Conservation (phyloP, 2,888 invertebrate genomes). For the Hetaerina titia region DNA sequence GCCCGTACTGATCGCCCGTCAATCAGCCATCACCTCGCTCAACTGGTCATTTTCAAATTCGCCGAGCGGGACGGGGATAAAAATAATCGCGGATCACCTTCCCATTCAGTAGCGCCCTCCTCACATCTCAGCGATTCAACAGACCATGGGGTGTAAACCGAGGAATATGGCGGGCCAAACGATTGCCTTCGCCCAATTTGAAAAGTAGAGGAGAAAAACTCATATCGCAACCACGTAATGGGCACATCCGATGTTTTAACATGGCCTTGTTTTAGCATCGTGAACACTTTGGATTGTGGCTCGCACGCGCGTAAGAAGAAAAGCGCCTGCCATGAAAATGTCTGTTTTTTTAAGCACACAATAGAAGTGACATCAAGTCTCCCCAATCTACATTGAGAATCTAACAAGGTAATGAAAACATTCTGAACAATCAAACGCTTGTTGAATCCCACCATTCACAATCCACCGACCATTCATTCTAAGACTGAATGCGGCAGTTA, state of each 20-base stretch:
- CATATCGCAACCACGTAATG: background rate
- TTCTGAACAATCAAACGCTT: background rate
- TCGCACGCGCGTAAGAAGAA: background rate
- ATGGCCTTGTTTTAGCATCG: background rate
- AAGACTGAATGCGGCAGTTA: no score
- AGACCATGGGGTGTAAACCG: background rate
- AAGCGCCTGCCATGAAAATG: background rate
- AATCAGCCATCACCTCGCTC: constrained; percentile 18
- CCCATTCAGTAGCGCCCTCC: background rate
- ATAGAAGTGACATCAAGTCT: background rate
- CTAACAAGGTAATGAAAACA: background rate
- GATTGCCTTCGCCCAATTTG: constrained; percentile 1
- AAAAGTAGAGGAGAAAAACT: background rate
- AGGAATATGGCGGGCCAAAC: background rate
- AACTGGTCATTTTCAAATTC: background rate
- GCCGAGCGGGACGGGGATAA: background rate
- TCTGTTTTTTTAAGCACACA: background rate
- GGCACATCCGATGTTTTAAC: background rate
- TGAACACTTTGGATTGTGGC: background rate
- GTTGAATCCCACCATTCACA: background rate
- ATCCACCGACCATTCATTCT: background rate
- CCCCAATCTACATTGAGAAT: background rate
- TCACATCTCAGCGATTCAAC: background rate
- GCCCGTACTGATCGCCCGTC: background rate
- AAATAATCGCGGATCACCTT: constrained; percentile 26